Evolutionary conservation across 2,888 invertebrate species (phyloP), one percentile per base, ranked within the genome.

Genomic region (Drepanosiphum platanoidis): DNA sequence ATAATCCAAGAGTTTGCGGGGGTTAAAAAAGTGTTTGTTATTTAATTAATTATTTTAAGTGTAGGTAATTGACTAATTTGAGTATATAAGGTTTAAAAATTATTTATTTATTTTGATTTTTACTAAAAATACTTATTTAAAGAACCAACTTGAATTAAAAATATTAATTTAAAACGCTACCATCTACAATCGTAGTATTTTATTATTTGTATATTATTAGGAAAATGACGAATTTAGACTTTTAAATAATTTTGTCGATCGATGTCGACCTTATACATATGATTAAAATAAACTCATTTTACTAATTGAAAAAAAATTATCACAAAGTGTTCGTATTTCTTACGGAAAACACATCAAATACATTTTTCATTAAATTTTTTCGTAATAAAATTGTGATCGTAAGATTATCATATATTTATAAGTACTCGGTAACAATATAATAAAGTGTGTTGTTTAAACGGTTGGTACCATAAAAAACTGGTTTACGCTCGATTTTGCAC

Each of bases 391-490:
- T 4, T 18, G 22, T 1, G n/a, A 27, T 52, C 22, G 1, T 32
- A 52, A 74, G 13, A 74, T 52, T 32, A 52, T n/a, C n/a, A n/a
- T 46, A 42, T 42, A 1, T 46, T 22, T 9, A 27, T 18, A 78
- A 15, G 13, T 15, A 66, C 13, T 11, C 1, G 1, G 39, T 34
- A 68, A 52, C 52, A 80, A 52, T 79, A 1, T 46, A 27, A 52
- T 36, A n/a, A 71, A 71, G 58, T 71, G 30, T 18, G 58, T 15
- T 13, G 30, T 71, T 81, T n/a, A 71, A 71, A 72, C 39, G 15
- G 27, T 15, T 8, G 13, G 13, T 71, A 71, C 5, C 1, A 39
- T 18, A 72, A 15, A 27, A 72, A 71, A 82, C 27, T n/a, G 58
- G 61, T 72, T 58, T 34, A n/a, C 11, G 8, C 30, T 71, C 30